These are phyloP conservation scores for Carettochelys insculpta DNA, from an alignment of 2,113 vertebrate genomes.

Conservation along the genomic window DNA sequence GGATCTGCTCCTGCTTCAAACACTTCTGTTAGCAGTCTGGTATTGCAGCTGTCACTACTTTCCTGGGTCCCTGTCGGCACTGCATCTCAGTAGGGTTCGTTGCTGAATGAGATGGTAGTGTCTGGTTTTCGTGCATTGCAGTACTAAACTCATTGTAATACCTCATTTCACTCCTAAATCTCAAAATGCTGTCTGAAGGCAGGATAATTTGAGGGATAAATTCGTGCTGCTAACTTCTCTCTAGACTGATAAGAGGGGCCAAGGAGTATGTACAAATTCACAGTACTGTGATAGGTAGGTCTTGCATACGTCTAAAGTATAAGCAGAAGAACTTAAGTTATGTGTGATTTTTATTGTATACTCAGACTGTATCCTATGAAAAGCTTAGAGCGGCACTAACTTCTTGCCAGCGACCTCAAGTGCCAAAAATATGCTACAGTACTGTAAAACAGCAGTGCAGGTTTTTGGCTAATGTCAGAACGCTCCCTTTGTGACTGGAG, in stretches of 20 bases:
- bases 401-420: constrained; percentile 78
- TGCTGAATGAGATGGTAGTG: not conserved
- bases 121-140: not conserved
- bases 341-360: not conserved
- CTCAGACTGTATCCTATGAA: constrained; percentile 85
- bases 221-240: not conserved
- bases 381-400: constrained; percentile 83
- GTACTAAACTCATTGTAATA: too few relatives aligned
- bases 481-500: constrained; percentile 82
- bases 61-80: rapidly evolving
- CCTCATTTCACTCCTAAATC: too few relatives aligned
- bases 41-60: not conserved
- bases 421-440: constrained; percentile 96
- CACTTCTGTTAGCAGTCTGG: not conserved
- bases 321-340: not conserved
- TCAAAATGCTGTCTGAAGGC: rapidly evolving
- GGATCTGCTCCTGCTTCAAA: too few relatives aligned
- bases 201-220: not conserved
- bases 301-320: not conserved
- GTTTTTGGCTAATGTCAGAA: constrained; percentile 85
- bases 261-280: rapidly evolving
- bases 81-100: not conserved
- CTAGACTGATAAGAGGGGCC: not conserved
- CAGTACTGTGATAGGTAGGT: not conserved
- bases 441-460: constrained; percentile 71